phyloP scores from a whole-genome alignment of 2,888 invertebrate genomes.

The Amiota minor region DNA sequence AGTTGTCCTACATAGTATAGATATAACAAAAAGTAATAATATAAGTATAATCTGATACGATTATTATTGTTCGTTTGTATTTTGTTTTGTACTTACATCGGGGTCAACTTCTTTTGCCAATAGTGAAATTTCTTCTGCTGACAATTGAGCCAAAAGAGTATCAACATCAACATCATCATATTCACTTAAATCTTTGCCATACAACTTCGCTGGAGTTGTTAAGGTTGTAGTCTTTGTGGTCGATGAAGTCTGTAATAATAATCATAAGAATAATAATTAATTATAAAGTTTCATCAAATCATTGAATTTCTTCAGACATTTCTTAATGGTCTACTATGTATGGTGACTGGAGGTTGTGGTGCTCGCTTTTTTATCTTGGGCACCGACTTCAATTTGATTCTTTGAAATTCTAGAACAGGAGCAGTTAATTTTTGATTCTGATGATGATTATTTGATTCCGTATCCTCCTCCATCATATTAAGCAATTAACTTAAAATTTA shows the following conservation, averaged over 20 bases:
- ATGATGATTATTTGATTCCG: neutral
- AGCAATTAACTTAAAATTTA: too few relatives aligned
- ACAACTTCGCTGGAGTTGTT: constrained; percentile 91
- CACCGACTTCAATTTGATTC: constrained; percentile 65
- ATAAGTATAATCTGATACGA: neutral
- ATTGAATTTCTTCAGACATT: neutral
- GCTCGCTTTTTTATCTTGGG: constrained; percentile 64
- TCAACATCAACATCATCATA: constrained; percentile 98
- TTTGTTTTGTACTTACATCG: constrained; percentile 84
- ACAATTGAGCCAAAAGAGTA: constrained; percentile 91
- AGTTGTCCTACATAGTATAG: constrained; percentile 83
- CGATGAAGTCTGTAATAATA: constrained; percentile 83
- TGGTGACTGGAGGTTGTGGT: constrained; percentile 60
- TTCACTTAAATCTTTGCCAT: constrained; percentile 90
- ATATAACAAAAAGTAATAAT: neutral
- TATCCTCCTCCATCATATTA: too few relatives aligned
- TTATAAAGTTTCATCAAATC: neutral
- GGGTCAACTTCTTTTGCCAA: constrained; percentile 99
- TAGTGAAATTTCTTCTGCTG: constrained; percentile 96
- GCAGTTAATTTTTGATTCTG: constrained; percentile 42
- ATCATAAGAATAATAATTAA: constrained; percentile 4
- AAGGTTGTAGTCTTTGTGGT: constrained; percentile 91
- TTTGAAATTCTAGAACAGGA: constrained; percentile 58
- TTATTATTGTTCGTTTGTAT: neutral
- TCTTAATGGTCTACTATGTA: too few relatives aligned